phyloP scores from a whole-genome alignment of 2,113 vertebrate species.

The Grantiella picta region DNA sequence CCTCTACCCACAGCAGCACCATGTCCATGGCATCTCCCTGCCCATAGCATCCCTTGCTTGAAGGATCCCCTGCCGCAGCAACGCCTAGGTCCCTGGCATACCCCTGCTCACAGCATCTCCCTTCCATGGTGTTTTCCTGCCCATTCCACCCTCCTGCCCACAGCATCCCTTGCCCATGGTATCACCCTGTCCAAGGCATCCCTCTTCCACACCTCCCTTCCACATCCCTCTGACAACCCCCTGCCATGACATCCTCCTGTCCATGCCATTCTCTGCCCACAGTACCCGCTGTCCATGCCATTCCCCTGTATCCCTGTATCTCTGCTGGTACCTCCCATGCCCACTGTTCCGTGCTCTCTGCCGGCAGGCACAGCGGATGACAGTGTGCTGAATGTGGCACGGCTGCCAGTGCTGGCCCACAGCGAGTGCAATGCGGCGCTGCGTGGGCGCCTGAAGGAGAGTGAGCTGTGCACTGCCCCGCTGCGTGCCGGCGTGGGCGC shows the following conservation, averaged over 20 bases:
- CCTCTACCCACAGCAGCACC: not conserved
- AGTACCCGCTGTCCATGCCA: not conserved
- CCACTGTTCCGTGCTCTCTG: accelerated
- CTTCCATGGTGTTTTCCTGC: not conserved
- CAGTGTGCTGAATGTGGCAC: constrained; percentile 83
- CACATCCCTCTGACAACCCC: not conserved
- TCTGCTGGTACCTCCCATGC: no score
- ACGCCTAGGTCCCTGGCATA: not conserved
- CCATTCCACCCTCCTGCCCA: not conserved
- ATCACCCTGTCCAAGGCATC: not conserved
- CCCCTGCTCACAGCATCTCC: not conserved
- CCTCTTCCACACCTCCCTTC: not conserved
- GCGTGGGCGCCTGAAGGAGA: constrained; percentile 82
- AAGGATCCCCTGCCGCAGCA: not conserved
- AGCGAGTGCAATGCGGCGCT: constrained; percentile 81
- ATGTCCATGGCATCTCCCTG: not conserved
- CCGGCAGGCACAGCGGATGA: constrained; percentile 77
- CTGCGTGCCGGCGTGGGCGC: constrained; percentile 80
- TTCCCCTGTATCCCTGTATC: not conserved
- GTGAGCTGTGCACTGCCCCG: constrained; percentile 87
- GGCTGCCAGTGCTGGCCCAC: constrained; percentile 82
- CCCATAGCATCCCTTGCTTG: not conserved
- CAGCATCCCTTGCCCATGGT: not conserved
- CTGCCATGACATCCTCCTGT: not conserved
- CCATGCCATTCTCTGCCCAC: no score